phyloP scores from a whole-genome alignment of 2,888 invertebrate genomes.

The Plebejus argus region DNA sequence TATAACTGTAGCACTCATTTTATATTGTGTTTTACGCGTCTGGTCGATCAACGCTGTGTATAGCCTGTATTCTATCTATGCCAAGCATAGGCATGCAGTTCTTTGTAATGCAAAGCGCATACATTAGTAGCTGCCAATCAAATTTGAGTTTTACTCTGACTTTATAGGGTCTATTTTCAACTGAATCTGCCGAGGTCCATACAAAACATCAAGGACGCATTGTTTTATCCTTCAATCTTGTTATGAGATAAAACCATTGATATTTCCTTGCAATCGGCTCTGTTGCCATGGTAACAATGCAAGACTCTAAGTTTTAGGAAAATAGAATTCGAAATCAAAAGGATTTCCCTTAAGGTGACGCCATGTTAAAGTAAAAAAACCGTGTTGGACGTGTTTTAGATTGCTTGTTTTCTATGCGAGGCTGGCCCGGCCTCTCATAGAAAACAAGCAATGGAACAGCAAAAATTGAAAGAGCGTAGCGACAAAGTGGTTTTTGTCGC shows the following conservation, averaged over 20 bases:
- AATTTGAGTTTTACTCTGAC: not conserved
- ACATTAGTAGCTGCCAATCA: constrained; percentile 24
- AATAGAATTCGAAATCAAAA: not conserved
- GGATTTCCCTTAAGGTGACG: not conserved
- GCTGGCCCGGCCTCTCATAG: too few relatives aligned
- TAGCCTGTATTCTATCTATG: constrained; percentile 31
- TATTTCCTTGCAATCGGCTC: not conserved
- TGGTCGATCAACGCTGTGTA: constrained; percentile 15
- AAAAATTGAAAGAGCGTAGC: too few relatives aligned
- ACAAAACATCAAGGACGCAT: constrained; percentile 18
- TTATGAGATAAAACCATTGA: constrained; percentile 26
- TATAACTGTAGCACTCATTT: not conserved
- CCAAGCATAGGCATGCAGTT: constrained; percentile 24
- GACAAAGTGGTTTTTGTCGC: too few relatives aligned
- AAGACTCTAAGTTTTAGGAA: not conserved
- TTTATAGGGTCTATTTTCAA: not conserved
- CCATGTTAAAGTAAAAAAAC: too few relatives aligned
- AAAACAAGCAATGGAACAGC: too few relatives aligned
- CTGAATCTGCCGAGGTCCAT: not conserved
- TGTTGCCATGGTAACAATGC: not conserved
- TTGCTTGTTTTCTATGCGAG: too few relatives aligned
- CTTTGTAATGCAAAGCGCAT: constrained; percentile 34
- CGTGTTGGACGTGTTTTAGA: too few relatives aligned
- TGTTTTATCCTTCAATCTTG: constrained; percentile 27
- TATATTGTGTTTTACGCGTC: constrained; percentile 16